phyloP scores from a whole-genome alignment of 2,113 vertebrate species.

The Rattus norvegicus region DNA sequence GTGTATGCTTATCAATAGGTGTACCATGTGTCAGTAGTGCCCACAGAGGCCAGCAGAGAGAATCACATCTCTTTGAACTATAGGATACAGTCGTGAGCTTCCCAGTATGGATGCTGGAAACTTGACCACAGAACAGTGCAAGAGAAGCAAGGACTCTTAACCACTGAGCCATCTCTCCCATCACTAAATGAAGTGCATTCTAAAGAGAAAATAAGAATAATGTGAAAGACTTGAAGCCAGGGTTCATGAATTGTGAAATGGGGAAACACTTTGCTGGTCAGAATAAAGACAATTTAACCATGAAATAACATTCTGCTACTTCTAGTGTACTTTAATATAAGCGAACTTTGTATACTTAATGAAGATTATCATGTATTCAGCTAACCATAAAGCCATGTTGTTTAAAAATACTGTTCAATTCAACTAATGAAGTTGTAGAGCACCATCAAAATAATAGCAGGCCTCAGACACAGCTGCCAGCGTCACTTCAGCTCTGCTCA shows the following conservation, averaged over 20 bases:
- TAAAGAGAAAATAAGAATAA: constrained; percentile 21
- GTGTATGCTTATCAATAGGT: not conserved
- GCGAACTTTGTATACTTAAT: constrained; percentile 81
- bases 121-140: not conserved
- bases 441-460: constrained; percentile 70
- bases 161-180: not conserved
- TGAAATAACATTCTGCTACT: constrained; percentile 77
- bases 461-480: constrained; percentile 80
- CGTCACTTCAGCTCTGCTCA: constrained; percentile 47
- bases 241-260: constrained; percentile 66
- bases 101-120: not conserved
- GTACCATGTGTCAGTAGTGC: not conserved
- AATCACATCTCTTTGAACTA: not conserved
- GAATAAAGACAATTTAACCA: constrained; percentile 78
- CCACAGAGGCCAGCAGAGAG: not conserved
- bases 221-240: constrained; percentile 70
- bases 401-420: constrained; percentile 81
- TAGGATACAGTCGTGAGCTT: not conserved
- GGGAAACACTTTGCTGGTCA: constrained; percentile 65
- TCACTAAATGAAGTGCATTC: not conserved
- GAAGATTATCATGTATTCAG: constrained; percentile 79
- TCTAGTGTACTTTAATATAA: constrained; percentile 77
- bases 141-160: not conserved
- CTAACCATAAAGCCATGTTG: constrained; percentile 64
- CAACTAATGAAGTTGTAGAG: constrained; percentile 82